These are phyloP conservation scores for Aromia moschata DNA, from an alignment of 2,888 invertebrate genomes.

Conservation along the genomic window DNA sequence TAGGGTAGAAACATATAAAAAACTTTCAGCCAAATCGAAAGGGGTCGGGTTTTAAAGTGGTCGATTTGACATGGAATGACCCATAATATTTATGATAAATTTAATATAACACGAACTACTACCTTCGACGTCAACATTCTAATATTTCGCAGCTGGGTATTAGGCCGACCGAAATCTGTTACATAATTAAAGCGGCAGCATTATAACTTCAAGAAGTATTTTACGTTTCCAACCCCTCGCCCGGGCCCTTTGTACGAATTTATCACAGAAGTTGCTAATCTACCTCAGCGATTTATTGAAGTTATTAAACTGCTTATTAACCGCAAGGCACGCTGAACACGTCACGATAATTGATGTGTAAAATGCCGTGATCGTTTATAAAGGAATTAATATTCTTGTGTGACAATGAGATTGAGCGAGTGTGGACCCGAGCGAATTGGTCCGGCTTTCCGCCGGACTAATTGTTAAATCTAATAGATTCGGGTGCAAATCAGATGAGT, in stretches of 20 bases:
- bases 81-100: too few relatives aligned
- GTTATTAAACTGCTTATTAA: constrained; percentile 26
- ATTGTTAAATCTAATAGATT: constrained; percentile 55
- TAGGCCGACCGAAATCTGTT: too few relatives aligned
- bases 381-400: constrained; percentile 42
- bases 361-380: constrained; percentile 37
- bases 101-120: too few relatives aligned
- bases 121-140: too few relatives aligned
- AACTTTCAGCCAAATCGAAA: too few relatives aligned
- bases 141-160: too few relatives aligned
- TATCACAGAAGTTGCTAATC: constrained; percentile 17
- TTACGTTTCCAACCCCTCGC: not conserved
- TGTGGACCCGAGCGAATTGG: constrained; percentile 47
- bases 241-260: not conserved
- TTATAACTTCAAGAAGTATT: not conserved
- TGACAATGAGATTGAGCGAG: constrained; percentile 43
- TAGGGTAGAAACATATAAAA: too few relatives aligned
- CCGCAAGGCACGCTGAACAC: constrained; percentile 21
- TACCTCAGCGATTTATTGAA: constrained; percentile 18
- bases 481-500: constrained; percentile 50
- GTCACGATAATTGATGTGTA: constrained; percentile 30
- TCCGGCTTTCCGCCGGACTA: constrained; percentile 50
- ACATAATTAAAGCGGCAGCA: not conserved
- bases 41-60: too few relatives aligned
- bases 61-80: too few relatives aligned